Evolutionary conservation across 2,888 invertebrate genomes (phyloP).

Genomic region (Oxystoma pomonae): DNA sequence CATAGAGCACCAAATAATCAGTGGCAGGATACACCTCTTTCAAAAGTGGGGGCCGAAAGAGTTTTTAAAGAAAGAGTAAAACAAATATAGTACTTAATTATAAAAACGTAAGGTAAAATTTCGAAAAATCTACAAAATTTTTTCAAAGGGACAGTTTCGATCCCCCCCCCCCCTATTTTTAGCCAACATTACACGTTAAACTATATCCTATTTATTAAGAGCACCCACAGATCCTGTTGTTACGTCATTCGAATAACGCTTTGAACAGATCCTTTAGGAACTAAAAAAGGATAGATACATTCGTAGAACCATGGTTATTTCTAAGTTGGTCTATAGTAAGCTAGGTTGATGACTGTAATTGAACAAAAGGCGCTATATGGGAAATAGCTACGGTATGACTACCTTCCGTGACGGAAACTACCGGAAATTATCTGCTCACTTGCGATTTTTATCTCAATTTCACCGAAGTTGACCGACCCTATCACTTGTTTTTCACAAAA

Average conservation of each 20-base stretch:
- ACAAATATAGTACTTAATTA: too few species aligned
- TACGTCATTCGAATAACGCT: too few species aligned
- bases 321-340: background rate
- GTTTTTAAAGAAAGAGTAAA: too few species aligned
- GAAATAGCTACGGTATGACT: constrained; percentile 38
- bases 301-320: too few species aligned
- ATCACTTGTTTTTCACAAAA: too few species aligned
- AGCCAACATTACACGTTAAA: constrained; percentile 19
- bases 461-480: background rate
- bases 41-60: too few species aligned
- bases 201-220: constrained; percentile 17
- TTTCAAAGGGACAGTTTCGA: too few species aligned
- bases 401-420: constrained; percentile 42
- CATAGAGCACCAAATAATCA: too few species aligned
- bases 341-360: background rate
- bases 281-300: background rate
- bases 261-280: background rate
- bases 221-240: background rate
- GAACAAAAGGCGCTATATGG: constrained; percentile 20
- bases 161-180: constrained; percentile 13
- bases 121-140: too few species aligned
- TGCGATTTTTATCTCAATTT: constrained; percentile 32
- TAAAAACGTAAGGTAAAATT: too few species aligned
- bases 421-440: constrained; percentile 42
- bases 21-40: too few species aligned